phyloP scores from a whole-genome alignment of 1,140 invertebrate species.

The Chymomyza costata region DNA sequence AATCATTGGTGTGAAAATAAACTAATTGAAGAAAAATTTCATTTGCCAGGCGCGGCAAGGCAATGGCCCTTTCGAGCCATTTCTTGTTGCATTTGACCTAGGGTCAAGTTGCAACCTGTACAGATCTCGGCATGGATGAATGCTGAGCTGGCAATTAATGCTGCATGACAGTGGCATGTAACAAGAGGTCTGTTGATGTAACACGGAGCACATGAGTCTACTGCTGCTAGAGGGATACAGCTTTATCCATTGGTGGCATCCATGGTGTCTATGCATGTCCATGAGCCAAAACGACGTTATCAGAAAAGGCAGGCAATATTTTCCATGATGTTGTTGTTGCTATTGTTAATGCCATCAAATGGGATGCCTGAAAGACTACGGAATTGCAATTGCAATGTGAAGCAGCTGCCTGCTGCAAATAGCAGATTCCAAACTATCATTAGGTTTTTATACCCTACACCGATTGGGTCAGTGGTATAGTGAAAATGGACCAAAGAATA shows the following conservation, averaged over 20 bases:
- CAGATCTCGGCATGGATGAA: constrained; percentile 17
- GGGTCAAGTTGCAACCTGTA: constrained; percentile 55
- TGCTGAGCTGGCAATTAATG: neutral
- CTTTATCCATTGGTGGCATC: too few species aligned
- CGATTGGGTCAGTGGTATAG: too few species aligned
- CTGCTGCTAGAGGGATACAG: too few species aligned
- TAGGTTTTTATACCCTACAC: too few species aligned
- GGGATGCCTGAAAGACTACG: constrained; percentile 67
- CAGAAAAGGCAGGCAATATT: constrained; percentile 30
- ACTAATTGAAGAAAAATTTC: constrained; percentile 73
- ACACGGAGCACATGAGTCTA: constrained; percentile 1
- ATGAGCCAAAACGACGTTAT: constrained; percentile 48
- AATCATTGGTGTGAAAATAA: constrained; percentile 73
- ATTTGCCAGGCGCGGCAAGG: constrained; percentile 27
- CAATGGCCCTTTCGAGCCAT: constrained; percentile 18
- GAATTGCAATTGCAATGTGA: constrained; percentile 56
- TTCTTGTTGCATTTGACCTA: constrained; percentile 65
- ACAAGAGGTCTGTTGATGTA: neutral
- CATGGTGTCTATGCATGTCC: constrained; percentile 52
- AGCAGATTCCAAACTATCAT: too few species aligned
- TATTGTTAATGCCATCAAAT: constrained; percentile 43
- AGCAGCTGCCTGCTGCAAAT: constrained; percentile 15
- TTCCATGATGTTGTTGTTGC: constrained; percentile 41
- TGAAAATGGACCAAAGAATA: too few species aligned
- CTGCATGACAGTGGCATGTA: constrained; percentile 16